phyloP scores from a whole-genome alignment of 2,888 invertebrate genomes.

The Andrena minutula region DNA sequence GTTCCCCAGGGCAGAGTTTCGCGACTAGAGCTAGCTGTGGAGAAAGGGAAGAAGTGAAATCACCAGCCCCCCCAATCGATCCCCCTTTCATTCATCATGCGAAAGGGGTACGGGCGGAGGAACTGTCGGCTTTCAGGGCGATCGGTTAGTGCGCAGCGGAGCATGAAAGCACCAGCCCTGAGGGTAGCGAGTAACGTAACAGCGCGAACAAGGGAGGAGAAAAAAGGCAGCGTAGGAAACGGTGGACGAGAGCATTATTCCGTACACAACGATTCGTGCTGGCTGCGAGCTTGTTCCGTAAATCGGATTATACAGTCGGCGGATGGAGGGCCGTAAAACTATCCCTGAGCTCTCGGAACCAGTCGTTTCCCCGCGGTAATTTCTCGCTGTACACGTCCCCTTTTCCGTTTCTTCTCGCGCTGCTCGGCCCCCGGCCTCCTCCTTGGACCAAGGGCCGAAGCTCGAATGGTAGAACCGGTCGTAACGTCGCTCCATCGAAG shows the following conservation, averaged over 20 bases:
- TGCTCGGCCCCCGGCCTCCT: neutral
- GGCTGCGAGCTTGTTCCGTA: constrained; percentile 44
- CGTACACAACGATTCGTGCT: constrained; percentile 31
- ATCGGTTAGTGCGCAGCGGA: constrained; percentile 22
- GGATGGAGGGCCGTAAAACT: constrained; percentile 55
- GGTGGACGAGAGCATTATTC: constrained; percentile 24
- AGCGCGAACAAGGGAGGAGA: neutral
- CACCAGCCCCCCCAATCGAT: neutral
- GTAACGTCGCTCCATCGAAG: constrained; percentile 61
- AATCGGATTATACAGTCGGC: constrained; percentile 59
- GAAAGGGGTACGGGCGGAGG: neutral
- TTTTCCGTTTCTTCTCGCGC: constrained; percentile 16
- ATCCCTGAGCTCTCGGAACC: constrained; percentile 37
- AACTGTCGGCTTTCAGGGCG: constrained; percentile 13
- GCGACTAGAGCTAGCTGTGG: neutral
- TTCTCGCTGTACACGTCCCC: constrained; percentile 32
- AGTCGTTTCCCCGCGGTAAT: constrained; percentile 53
- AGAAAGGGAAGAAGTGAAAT: neutral
- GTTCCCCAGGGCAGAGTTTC: too few relatives aligned
- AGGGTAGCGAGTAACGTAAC: constrained; percentile 26
- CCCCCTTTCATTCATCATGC: constrained; percentile 4
- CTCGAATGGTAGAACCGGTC: constrained; percentile 61
- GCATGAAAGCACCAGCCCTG: neutral
- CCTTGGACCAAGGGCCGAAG: constrained; percentile 2
- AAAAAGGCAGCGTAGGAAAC: neutral